Evolutionary conservation across 1,140 invertebrate species (phyloP), one percentile per base, ranked within the genome.

Genomic region (Coelopa frigida): DNA sequence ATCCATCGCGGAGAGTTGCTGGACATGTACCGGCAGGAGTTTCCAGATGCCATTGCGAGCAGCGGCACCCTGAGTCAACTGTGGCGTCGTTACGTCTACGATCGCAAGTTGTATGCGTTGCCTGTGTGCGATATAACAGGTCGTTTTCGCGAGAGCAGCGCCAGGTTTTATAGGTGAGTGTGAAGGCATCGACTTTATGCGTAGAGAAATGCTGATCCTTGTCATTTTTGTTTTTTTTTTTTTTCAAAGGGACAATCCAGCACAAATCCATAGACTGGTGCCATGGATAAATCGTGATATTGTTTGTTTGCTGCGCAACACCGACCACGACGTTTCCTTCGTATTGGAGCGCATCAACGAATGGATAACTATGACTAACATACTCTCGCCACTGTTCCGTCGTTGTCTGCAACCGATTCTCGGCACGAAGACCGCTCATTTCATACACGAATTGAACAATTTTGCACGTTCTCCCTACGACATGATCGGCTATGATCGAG

Each of bases 221-320:
- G 14, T 31, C 14, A 31, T 31, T 12, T n/a, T 35, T 33, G 33
- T 23, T 21, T 14, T 6, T 2, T 24, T 47, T 14, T 14, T 18
- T n/a, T 18, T 36, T 40, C 49, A 70, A 60, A 83, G 83, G 59
- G 73, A 78, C 57, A 87, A 92, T 73, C 85, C 85, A 36, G 80
- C 82, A 20, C 81, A 85, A 63, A 78, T 82, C 40, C 81, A 87
- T 67, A 79, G 91, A 3, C 68, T 96, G 26, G 78, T 89, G 37
- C 87, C 87, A 1, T 96, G 90, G 89, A 72, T 96, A 2, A 86
- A 86, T 59, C 75, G 92, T 46, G 92, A 96, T 72, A 71, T 96
- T 12, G 54, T 65, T 5, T 70, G 58, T 77, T 80, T 65, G 83
- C 81, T 56, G 61, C 91, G 47, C 57, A 83, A 42, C 72, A 76